These are phyloP conservation scores for Ectemnius cavifrons DNA, from an alignment of 2,888 invertebrate species.

Conservation along the genomic window DNA sequence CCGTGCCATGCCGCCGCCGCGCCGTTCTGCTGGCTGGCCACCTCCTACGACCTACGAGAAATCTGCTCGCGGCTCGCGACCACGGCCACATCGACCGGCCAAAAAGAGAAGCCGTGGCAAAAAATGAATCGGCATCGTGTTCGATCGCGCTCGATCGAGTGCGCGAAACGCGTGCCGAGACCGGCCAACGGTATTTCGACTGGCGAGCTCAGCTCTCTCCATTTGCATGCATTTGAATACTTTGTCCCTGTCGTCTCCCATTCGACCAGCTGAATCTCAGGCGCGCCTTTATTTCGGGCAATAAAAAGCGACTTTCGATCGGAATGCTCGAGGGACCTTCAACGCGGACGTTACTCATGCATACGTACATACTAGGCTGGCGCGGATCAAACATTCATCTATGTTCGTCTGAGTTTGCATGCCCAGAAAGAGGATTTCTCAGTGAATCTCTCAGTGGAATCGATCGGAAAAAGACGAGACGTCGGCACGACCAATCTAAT, in stretches of 20 bases:
- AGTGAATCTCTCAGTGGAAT: too few relatives aligned
- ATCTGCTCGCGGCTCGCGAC: background rate
- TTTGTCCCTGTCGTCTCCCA: too few relatives aligned
- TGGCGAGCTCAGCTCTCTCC: background rate
- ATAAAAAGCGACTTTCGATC: background rate
- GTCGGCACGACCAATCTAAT: background rate
- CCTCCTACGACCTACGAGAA: background rate
- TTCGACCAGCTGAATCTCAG: too few relatives aligned
- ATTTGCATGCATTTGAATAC: constrained; percentile 5
- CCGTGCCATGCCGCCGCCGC: constrained; percentile 1
- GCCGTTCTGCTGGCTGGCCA: background rate
- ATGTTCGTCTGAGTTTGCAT: too few relatives aligned
- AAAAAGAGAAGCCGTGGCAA: too few relatives aligned
- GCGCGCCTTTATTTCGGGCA: constrained; percentile 4
- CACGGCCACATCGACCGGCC: background rate
- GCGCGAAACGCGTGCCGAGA: background rate
- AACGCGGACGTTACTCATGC: too few relatives aligned
- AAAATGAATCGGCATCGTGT: background rate
- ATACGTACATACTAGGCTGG: too few relatives aligned
- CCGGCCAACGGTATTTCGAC: background rate
- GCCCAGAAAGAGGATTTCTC: too few relatives aligned
- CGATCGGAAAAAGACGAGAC: too few relatives aligned
- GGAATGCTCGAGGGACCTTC: too few relatives aligned
- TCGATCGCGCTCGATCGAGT: constrained; percentile 1
- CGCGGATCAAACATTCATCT: too few relatives aligned